A percentile compares a stretch with the other conserved stretches of the same genome.
Evolutionary conservation across 1,140 invertebrate species (phyloP).

Genomic region (Polypedilum vanderplanki): DNA sequence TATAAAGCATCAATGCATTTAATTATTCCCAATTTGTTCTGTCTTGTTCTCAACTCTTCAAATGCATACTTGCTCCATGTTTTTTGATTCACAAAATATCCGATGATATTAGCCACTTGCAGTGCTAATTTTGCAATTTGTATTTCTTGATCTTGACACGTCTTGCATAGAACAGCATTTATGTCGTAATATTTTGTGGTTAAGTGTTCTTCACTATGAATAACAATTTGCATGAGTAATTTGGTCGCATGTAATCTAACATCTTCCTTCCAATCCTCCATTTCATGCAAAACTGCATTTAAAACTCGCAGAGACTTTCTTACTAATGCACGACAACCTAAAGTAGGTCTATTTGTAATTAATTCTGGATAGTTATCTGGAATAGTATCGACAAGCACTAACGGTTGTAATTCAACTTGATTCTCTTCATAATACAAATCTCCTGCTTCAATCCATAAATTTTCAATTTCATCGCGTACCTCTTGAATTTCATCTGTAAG

Average conservation of each 20-base stretch:
- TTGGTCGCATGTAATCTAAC: slow-evolving; percentile 64
- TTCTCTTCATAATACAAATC: slow-evolving; percentile 66
- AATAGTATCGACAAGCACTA: slow-evolving; percentile 55
- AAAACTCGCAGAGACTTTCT: slow-evolving; percentile 60
- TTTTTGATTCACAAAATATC: slow-evolving; percentile 36
- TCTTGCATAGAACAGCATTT: slow-evolving; percentile 45
- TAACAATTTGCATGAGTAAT: slow-evolving; percentile 57
- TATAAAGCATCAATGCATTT: slow-evolving; percentile 50
- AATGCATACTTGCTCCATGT: slow-evolving; percentile 40
- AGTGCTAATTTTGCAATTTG: slow-evolving; percentile 35
- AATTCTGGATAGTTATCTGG: slow-evolving; percentile 58
- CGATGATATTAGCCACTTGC: slow-evolving; percentile 40
- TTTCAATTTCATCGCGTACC: slow-evolving; percentile 50
- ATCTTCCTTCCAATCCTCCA: slow-evolving; percentile 64
- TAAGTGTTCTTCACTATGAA: slow-evolving; percentile 62
- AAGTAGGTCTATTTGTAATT: slow-evolving; percentile 55
- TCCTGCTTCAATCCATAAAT: slow-evolving; percentile 62
- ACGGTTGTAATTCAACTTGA: slow-evolving; percentile 62
- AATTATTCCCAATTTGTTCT: slow-evolving; percentile 37
- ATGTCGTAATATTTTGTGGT: slow-evolving; percentile 52
- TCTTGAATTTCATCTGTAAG: slow-evolving; percentile 63
- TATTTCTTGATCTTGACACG: slow-evolving; percentile 40
- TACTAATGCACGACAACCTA: slow-evolving; percentile 66
- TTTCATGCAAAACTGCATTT: slow-evolving; percentile 56
- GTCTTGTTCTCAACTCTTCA: slow-evolving; percentile 37